Evolutionary conservation across 2,113 vertebrate genomes (phyloP), one percentile per base, ranked within the genome.

Genomic region (Clarias gariepinus): DNA sequence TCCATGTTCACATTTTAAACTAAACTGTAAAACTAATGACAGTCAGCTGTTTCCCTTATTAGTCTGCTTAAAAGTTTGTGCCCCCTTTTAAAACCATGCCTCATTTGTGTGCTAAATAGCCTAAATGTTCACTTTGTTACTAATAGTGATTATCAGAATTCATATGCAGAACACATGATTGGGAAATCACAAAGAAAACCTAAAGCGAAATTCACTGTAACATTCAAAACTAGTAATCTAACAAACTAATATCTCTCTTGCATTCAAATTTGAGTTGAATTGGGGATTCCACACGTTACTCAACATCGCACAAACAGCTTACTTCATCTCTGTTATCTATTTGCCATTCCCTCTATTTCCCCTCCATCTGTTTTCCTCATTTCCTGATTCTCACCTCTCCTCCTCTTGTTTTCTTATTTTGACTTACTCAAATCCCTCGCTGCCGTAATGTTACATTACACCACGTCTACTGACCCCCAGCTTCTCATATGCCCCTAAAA

Each of bases 301-400:
- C 47, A 47, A 47, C 47, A 47, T 66, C 60, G 15, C 60, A 52
- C 80, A n/a, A 52, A 19, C 33, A 52, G 16, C 12, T 23, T 18
- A 47, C 28, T 33, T 57, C n/a, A 57, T 57, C 53, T 78, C 15
- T 57, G 15, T 55, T 81, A 53, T 82, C 57, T 60, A 61, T 79
- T 86, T 52, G 69, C 25, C 23, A 25, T 64, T 83, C 55, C 77
- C 13, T 79, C 5, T 47, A 9, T 25, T 71, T 55, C 15, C 82
- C 73, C 64, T 76, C 76, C 89, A 87, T 63, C 52, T 66, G 63
- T 86, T 80, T 84, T 82, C 47, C 47, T 47, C 23, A 25, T 64
- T 83, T 36, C 77, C 13, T 79, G 3, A 30, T 4, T 25, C 63
- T 55, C 15, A 82, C 73, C 64, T 80, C 76, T 52, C 86, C 88